Evolutionary conservation across 1,140 invertebrate species (phyloP).

Genomic region (Nomia melanderi): DNA sequence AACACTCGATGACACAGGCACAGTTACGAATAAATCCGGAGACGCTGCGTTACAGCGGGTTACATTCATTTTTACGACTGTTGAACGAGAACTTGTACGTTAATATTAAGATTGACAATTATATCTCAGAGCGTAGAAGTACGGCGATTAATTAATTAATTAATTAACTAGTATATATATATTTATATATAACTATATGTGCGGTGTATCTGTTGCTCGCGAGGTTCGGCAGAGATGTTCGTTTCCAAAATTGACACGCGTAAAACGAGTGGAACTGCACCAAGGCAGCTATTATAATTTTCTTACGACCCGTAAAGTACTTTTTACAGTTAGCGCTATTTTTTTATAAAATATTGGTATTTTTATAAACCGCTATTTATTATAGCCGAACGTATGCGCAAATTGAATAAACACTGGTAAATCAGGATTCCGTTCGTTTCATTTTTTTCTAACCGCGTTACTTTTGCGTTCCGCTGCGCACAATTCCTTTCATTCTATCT

Average conservation of each 20-base stretch:
- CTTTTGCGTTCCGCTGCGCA: not conserved
- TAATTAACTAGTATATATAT: no score
- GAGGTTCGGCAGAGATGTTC: not conserved
- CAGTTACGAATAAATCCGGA: not conserved
- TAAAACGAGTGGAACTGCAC: not conserved
- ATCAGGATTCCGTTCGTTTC: conserved; percentile 33
- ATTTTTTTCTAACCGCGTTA: not conserved
- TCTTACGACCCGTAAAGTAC: conserved; percentile 10
- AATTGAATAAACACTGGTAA: conserved; percentile 43
- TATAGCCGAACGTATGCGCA: conserved; percentile 23
- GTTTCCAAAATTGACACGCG: conserved; percentile 6
- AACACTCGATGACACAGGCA: not conserved
- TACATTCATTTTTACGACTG: conserved; percentile 11
- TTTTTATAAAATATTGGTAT: conserved; percentile 33
- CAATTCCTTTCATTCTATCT: not conserved
- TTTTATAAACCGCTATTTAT: conserved; percentile 43
- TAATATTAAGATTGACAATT: not conserved
- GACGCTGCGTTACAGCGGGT: not conserved
- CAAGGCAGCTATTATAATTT: conserved; percentile 9
- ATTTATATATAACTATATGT: no score
- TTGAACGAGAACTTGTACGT: not conserved
- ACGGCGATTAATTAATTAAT: conserved; percentile 10
- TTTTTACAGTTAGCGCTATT: conserved; percentile 29
- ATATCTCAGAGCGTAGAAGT: conserved; percentile 19
- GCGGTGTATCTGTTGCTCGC: not conserved